phyloP scores from a whole-genome alignment of 2,797 vertebrate genomes.

The Pachyuromys duprasi region DNA sequence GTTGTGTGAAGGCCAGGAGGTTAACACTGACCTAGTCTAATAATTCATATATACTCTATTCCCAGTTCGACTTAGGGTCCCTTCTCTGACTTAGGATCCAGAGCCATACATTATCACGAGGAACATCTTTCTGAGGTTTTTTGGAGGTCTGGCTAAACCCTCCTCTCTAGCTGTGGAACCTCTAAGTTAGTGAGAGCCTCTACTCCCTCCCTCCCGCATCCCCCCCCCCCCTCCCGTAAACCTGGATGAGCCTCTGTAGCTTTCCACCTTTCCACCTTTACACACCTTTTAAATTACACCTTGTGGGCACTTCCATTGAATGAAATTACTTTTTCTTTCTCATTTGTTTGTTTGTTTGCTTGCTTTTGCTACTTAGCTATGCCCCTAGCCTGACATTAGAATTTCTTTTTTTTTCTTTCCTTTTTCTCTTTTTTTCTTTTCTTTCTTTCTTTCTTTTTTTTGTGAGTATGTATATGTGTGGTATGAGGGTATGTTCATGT shows the following conservation, averaged over 20 bases:
- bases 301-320: not conserved
- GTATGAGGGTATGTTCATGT: not conserved
- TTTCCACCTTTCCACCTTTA: not conserved
- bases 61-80: not conserved
- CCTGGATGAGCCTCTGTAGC: not conserved
- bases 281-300: not conserved
- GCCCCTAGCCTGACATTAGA: not conserved
- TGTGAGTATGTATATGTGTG: not conserved
- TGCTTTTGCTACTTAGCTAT: not conserved
- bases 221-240: not conserved
- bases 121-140: not conserved
- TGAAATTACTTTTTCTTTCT: conserved; percentile 8
- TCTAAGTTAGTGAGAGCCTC: not conserved
- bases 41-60: not conserved
- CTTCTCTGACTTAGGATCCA: not conserved
- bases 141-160: not conserved
- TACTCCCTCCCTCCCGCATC: not conserved
- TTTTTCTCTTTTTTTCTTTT: not conserved
- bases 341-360: not conserved
- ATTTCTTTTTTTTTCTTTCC: not conserved
- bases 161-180: not conserved
- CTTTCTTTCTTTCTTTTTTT: not conserved
- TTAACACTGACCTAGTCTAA: not conserved
- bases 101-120: not conserved
- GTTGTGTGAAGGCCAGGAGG: not conserved